These are phyloP conservation scores for Drymodes brunneopygia DNA, from an alignment of 2,113 vertebrate genomes.

Conservation along the genomic window DNA sequence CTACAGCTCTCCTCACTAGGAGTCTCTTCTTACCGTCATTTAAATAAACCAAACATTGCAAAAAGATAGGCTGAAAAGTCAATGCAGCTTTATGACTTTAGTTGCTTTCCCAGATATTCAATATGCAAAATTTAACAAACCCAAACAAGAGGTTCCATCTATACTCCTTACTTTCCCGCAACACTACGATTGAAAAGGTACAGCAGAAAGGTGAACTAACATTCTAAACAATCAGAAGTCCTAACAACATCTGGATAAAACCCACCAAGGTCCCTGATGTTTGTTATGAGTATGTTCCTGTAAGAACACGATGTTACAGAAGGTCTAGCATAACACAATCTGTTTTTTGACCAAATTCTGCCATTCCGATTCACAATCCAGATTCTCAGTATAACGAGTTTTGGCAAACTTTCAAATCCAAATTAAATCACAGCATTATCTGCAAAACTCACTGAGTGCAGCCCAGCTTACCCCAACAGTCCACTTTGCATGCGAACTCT, in stretches of 20 bases:
- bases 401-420: neutral
- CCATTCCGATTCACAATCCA: neutral
- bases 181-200: neutral
- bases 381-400: neutral
- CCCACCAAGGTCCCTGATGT: no score
- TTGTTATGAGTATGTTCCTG: neutral
- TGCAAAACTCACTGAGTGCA: neutral
- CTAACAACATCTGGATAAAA: neutral
- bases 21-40: neutral
- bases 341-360: neutral
- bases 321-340: neutral
- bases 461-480: slow-evolving; percentile 75
- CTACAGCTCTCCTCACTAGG: neutral
- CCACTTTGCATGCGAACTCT: slow-evolving; percentile 67
- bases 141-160: neutral
- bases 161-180: neutral
- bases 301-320: neutral
- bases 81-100: neutral
- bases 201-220: neutral
- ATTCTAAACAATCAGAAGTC: neutral
- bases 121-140: neutral
- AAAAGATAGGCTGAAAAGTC: neutral
- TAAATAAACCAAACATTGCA: neutral
- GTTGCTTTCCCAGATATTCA: neutral
- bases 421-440: neutral